Evolutionary conservation across 1,140 invertebrate species (phyloP), one percentile per base, ranked within the genome.

Genomic region (Heliothis virescens): DNA sequence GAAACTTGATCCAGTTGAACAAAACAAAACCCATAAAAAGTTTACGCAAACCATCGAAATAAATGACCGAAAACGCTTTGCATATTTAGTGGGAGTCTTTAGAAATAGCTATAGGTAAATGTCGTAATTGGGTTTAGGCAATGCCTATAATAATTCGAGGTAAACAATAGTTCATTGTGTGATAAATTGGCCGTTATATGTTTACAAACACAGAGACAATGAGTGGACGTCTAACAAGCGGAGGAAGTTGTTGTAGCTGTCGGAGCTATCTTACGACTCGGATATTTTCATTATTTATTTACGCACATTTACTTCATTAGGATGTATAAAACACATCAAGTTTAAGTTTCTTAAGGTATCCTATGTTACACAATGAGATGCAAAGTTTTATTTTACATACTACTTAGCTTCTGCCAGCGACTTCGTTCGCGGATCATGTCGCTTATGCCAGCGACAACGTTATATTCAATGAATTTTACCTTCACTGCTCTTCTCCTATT

Each of bases 171-270:
- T 84, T 83, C 85, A 88, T 90, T 91, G 88, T 90, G 79, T 87
- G 85, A 86, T 89, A 89, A 86, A 86, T 89, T 85, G 76, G 67
- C 79, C 77, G 84, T 71, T 85, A 79, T 80, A 78, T 87, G 80
- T 89, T 90, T 90, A 89, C 90, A 84, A 92, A 90, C 81, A 90
- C 60, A 67, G 60, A 83, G 85, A 91, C 89, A 93, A 93, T 92
- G 86, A 76, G 34, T 81, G 76, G 79, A 84, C 80, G 77, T 63
- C 60, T 83, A 82, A 84, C 84, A 80, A 83, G 76, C 77, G 71
- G 80, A 87, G 90, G 90, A 92, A 88, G 89, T 92, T 88, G 72
- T 75, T 63, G 10, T 53, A 48, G 26, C 60, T 12, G n/a, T 10
- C 34, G 21, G 26, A 67, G 52, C 21, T 59, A 52, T 63, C 73